These are phyloP conservation scores for Leptodirus hochenwartii DNA, from an alignment of 2,888 invertebrate species.

Conservation along the genomic window DNA sequence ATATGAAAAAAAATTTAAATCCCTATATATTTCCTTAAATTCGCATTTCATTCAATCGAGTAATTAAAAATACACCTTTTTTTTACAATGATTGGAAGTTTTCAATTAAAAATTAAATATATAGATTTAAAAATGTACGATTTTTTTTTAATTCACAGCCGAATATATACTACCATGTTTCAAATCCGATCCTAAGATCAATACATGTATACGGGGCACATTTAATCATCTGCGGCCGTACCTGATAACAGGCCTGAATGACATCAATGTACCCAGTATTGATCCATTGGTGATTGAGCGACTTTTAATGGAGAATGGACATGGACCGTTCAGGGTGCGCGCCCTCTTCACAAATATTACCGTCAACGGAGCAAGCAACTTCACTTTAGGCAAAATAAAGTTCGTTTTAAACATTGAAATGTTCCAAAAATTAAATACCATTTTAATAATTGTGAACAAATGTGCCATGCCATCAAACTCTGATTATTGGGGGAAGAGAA, in stretches of 20 bases:
- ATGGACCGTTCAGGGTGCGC: conserved; percentile 54
- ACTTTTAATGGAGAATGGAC: conserved; percentile 60
- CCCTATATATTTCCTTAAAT: too few relatives aligned
- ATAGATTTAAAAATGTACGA: too few relatives aligned
- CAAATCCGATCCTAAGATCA: conserved; percentile 43
- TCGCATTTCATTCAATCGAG: too few relatives aligned
- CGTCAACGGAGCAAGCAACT: conserved; percentile 58
- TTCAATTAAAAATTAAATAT: too few relatives aligned
- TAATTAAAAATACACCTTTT: too few relatives aligned
- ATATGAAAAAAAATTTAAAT: too few relatives aligned
- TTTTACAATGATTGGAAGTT: too few relatives aligned
- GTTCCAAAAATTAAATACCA: too few relatives aligned
- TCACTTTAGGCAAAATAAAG: conserved; percentile 50
- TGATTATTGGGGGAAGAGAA: too few relatives aligned
- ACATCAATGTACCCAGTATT: conserved; percentile 53
- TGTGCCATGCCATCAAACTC: too few relatives aligned
- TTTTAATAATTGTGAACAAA: too few relatives aligned
- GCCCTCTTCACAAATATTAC: conserved; percentile 59
- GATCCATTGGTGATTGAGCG: conserved; percentile 54
- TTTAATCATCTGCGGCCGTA: conserved; percentile 59
- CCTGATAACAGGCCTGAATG: conserved; percentile 46
- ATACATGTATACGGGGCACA: conserved; percentile 45
- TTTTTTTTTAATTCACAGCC: conserved; percentile 33
- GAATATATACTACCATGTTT: conserved; percentile 55
- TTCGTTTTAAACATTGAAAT: too few relatives aligned